Evolutionary conservation across 2,797 vertebrate species (phyloP).

Genomic region (Coilia nasus): DNA sequence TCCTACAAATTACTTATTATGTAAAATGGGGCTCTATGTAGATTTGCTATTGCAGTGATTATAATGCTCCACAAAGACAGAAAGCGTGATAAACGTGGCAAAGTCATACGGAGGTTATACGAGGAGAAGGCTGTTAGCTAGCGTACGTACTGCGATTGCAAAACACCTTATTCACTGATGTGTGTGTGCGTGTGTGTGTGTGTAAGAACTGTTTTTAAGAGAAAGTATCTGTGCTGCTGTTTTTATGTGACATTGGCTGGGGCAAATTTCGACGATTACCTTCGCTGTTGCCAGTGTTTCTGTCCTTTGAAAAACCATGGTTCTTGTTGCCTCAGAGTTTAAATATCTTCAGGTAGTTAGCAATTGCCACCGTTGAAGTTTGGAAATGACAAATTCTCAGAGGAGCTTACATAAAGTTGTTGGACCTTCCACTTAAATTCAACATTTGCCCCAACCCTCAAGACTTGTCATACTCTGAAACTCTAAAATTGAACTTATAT

Average conservation of each 20-base stretch:
- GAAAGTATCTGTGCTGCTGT: neutral
- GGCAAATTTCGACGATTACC: neutral
- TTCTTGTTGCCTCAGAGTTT: neutral
- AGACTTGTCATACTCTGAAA: too few relatives aligned
- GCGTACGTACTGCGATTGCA: neutral
- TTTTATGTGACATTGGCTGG: neutral
- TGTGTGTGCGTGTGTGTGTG: neutral
- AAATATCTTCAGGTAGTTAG: neutral
- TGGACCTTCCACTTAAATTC: neutral
- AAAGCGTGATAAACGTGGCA: slow-evolving; percentile 52
- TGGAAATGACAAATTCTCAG: too few relatives aligned
- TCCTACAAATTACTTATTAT: neutral
- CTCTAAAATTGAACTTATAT: too few relatives aligned
- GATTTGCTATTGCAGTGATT: neutral
- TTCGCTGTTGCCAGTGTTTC: neutral
- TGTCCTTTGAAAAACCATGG: neutral
- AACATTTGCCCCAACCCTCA: too few relatives aligned
- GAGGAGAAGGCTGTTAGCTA: slow-evolving; percentile 38
- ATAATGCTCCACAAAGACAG: neutral
- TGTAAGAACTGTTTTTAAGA: neutral
- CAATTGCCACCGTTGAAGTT: neutral
- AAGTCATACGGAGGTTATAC: slow-evolving; percentile 72
- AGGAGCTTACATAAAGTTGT: neutral
- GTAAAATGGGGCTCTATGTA: neutral
- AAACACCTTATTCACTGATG: neutral